phyloP scores from a whole-genome alignment of 2,888 invertebrate genomes.

The Capitulum mitella region DNA sequence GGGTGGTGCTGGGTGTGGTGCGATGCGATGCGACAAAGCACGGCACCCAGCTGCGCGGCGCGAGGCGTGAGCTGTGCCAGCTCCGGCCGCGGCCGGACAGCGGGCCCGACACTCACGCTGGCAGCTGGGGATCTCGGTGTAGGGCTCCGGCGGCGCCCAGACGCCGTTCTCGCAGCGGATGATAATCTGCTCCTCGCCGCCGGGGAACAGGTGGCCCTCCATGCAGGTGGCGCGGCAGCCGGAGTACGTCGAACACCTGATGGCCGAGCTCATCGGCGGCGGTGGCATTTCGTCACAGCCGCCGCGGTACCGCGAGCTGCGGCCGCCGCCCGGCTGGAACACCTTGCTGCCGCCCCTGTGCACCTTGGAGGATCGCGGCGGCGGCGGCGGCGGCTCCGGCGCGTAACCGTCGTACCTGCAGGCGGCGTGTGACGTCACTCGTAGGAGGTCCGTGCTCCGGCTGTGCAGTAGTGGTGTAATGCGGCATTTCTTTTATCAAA shows the following conservation, averaged over 20 bases:
- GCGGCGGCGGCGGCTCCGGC: too few relatives aligned
- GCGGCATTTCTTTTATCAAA: too few relatives aligned
- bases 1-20: too few relatives aligned
- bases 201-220: conserved; percentile 50
- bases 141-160: conserved; percentile 50
- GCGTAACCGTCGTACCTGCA: too few relatives aligned
- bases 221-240: conserved; percentile 51
- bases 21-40: too few relatives aligned
- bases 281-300: conserved; percentile 31
- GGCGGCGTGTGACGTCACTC: too few relatives aligned
- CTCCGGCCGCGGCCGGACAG: conserved; percentile 25
- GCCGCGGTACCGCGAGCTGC: background rate
- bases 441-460: too few relatives aligned
- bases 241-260: conserved; percentile 40
- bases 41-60: too few relatives aligned
- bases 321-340: background rate
- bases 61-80: too few relatives aligned
- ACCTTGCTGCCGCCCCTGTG: background rate
- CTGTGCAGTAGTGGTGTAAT: too few relatives aligned
- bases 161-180: conserved; percentile 48
- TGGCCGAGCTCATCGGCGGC: conserved; percentile 29
- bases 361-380: background rate
- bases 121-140: conserved; percentile 53
- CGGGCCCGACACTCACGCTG: conserved; percentile 58
- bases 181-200: conserved; percentile 47